A percentile compares a stretch with the other conserved stretches of the same genome.
Conservation (phyloP, 2,888 invertebrate genomes). For the Saturnia japonica region DNA sequence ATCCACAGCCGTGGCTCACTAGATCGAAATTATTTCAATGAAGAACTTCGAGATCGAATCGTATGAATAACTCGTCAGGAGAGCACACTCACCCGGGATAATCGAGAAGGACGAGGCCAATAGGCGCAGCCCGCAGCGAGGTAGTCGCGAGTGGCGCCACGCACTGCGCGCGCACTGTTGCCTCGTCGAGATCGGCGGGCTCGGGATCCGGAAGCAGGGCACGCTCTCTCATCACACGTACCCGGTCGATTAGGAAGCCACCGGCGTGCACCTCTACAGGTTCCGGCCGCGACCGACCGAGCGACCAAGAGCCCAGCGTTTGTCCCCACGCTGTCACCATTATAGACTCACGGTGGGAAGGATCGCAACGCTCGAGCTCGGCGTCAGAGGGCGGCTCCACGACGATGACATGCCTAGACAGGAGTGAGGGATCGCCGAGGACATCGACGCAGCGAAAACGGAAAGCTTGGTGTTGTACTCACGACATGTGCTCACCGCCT, state of each 20-base stretch:
- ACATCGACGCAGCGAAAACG: neutral
- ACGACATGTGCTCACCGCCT: constrained; percentile 56
- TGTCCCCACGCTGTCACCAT: constrained; percentile 35
- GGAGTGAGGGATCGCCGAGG: no score
- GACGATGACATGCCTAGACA: constrained; percentile 2
- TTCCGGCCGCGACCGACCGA: constrained; percentile 37
- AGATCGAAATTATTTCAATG: constrained; percentile 8
- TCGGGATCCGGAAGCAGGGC: constrained; percentile 28
- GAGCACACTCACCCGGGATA: constrained; percentile 40
- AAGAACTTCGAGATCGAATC: neutral
- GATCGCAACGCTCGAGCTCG: constrained; percentile 29
- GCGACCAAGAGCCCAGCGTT: constrained; percentile 44
- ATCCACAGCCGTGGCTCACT: constrained; percentile 58
- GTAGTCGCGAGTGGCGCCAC: constrained; percentile 35
- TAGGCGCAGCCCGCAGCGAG: constrained; percentile 35
- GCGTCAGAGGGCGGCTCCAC: constrained; percentile 43
- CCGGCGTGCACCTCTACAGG: constrained; percentile 32
- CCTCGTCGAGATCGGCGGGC: constrained; percentile 37
- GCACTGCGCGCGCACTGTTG: constrained; percentile 52
- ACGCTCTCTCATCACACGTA: constrained; percentile 31
- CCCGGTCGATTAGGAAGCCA: constrained; percentile 34
- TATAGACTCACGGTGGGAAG: constrained; percentile 21
- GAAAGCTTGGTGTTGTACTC: constrained; percentile 6
- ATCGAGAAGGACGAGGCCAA: constrained; percentile 40
- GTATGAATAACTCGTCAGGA: neutral